Evolutionary conservation across 2,113 vertebrate species (phyloP).

Genomic region (Zosterops lateralis): DNA sequence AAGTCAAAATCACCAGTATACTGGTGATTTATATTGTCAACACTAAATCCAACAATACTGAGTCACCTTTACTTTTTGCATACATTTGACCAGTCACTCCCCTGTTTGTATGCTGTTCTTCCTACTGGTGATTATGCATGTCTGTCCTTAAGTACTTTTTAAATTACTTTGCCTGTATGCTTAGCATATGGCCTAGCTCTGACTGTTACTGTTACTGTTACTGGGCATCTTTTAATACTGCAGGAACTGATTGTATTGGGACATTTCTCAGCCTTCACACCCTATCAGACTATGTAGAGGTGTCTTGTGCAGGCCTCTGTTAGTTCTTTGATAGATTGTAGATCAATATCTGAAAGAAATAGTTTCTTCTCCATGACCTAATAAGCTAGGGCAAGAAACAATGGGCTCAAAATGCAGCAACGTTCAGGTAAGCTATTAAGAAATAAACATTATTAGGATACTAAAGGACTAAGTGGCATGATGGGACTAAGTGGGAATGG

Average conservation of each 20-base stretch:
- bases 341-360: neutral
- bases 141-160: neutral
- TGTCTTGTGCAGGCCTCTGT: neutral
- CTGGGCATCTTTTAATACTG: neutral
- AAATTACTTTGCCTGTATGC: neutral
- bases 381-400: neutral
- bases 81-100: neutral
- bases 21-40: neutral
- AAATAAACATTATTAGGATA: neutral
- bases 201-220: neutral
- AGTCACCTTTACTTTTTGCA: neutral
- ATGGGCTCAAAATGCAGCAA: neutral
- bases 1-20: neutral
- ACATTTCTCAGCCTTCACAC: neutral
- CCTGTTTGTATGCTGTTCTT: neutral
- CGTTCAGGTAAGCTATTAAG: neutral
- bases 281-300: neutral
- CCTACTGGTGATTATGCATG: neutral
- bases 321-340: neutral
- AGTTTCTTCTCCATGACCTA: neutral
- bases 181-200: neutral
- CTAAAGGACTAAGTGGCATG: neutral
- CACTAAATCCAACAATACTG: accelerated
- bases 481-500: neutral
- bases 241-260: neutral